Conservation (phyloP, 2,113 vertebrate genomes). For the Rhinichthys klamathensis region DNA sequence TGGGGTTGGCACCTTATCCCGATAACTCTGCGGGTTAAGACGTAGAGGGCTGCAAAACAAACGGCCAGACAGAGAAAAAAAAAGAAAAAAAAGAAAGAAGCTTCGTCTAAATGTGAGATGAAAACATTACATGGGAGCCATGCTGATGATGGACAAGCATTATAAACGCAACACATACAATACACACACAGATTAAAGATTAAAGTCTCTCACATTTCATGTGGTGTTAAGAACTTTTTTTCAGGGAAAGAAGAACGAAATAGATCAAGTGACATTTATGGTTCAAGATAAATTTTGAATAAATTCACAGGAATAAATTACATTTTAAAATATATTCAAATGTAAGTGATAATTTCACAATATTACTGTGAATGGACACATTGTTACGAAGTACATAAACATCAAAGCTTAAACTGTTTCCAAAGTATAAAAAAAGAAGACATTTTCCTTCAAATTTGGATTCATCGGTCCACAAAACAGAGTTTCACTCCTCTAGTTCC, state of each 20-base stretch:
- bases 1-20: constrained; percentile 96
- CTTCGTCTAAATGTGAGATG: constrained; percentile 70
- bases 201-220: constrained; percentile 66
- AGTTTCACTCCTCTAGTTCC: constrained; percentile 7
- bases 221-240: background rate
- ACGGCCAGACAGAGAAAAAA: constrained; percentile 88
- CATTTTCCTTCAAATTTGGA: background rate
- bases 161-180: constrained; percentile 46
- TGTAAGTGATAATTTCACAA: background rate
- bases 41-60: constrained; percentile 99
- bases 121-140: constrained; percentile 78
- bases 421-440: background rate
- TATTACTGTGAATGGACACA: background rate
- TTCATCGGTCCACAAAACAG: background rate
- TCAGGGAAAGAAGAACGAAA: background rate
- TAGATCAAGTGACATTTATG: too few species aligned
- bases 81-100: constrained; percentile 81
- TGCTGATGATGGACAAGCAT: constrained; percentile 69
- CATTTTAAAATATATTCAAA: too few species aligned
- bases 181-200: constrained; percentile 21
- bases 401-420: background rate
- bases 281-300: too few species aligned
- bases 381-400: background rate
- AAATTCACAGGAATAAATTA: too few species aligned
- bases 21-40: constrained; percentile 97